A percentile compares a stretch with the other conserved stretches of the same genome.
Conservation (phyloP, 2,113 vertebrate genomes). For the Sinosuthora webbiana region DNA sequence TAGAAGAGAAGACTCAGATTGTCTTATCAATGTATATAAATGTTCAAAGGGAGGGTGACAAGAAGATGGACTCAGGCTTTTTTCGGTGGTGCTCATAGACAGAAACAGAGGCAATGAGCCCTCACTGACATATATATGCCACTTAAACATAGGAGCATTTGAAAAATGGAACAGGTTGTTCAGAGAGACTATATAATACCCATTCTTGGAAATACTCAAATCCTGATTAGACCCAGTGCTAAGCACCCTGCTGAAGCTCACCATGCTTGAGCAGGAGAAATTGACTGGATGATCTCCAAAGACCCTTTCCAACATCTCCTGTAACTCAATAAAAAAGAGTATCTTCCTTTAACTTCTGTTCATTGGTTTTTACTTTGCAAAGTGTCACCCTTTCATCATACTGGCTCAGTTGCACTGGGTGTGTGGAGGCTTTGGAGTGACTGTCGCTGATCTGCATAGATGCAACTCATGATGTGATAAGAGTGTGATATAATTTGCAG, state of each 20-base stretch:
- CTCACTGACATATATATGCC: neutral
- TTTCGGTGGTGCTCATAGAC: neutral
- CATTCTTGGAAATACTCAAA: neutral
- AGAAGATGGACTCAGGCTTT: neutral
- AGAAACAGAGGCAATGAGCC: neutral
- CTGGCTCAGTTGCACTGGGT: neutral
- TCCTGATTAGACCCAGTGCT: neutral
- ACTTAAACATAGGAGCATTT: neutral
- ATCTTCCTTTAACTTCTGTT: neutral
- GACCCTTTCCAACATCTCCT: neutral
- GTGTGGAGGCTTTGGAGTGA: neutral
- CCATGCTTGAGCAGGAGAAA: neutral
- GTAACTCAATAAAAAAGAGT: neutral
- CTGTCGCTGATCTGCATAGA: neutral
- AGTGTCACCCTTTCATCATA: neutral
- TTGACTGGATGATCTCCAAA: neutral
- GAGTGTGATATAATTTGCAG: neutral
- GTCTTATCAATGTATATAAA: neutral
- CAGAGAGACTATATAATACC: neutral
- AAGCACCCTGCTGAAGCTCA: neutral
- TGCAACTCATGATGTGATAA: neutral
- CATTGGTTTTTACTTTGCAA: neutral
- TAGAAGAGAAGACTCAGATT: neutral
- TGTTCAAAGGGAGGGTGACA: neutral
- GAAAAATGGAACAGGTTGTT: neutral